phyloP scores from a whole-genome alignment of 2,797 vertebrate species.

The Carduelis carduelis region DNA sequence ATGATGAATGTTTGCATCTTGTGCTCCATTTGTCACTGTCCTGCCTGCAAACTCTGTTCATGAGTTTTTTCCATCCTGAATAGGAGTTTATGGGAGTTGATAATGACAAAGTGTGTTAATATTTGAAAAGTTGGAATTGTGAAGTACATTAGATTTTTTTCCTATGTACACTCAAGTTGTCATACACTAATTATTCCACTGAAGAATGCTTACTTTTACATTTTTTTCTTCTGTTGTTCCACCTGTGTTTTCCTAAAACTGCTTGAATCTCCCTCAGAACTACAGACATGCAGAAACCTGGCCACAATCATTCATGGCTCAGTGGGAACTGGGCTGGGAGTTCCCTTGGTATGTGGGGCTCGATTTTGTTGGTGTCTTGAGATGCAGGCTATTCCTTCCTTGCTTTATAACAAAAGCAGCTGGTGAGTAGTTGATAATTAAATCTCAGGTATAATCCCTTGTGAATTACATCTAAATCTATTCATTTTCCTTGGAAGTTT shows the following conservation, averaged over 20 bases:
- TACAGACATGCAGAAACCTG: background rate
- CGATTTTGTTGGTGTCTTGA: background rate
- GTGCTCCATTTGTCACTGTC: background rate
- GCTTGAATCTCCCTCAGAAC: background rate
- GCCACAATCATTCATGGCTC: background rate
- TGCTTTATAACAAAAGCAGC: background rate
- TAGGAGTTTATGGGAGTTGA: background rate
- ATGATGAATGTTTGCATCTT: background rate
- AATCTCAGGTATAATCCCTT: background rate
- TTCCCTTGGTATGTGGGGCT: background rate
- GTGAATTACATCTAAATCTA: background rate
- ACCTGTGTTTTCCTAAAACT: background rate
- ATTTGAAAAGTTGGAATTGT: background rate
- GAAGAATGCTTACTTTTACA: background rate
- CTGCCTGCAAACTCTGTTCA: background rate
- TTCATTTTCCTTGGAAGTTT: background rate
- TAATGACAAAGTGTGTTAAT: background rate
- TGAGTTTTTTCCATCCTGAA: background rate
- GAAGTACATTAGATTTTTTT: background rate
- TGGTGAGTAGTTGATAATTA: background rate
- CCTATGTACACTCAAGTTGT: background rate
- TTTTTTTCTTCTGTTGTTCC: background rate
- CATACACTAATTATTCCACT: background rate
- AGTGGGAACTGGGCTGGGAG: background rate
- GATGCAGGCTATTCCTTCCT: background rate